Conservation (phyloP, 2,888 invertebrate species). For the Kryphioiulus occultus region DNA sequence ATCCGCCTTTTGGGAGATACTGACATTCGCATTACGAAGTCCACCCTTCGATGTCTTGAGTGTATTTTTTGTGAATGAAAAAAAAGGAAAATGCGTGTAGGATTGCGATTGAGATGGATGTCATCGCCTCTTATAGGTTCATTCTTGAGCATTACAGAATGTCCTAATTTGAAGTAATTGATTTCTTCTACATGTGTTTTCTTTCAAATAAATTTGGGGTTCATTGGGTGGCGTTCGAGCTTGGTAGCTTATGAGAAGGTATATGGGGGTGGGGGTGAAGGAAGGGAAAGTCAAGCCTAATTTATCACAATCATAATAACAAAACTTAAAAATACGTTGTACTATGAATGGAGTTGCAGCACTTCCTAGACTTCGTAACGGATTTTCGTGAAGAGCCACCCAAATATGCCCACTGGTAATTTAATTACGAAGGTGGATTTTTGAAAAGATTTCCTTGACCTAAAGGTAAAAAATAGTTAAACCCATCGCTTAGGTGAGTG, state of each 20-base stretch:
- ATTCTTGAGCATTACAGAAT: not conserved
- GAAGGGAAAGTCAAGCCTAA: not conserved
- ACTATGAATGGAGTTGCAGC: not conserved
- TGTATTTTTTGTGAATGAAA: slow-evolving; percentile 28
- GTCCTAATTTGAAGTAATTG: slow-evolving; percentile 40
- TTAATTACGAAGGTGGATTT: slow-evolving; percentile 33
- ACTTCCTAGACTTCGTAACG: slow-evolving; percentile 33
- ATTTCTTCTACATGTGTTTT: not conserved
- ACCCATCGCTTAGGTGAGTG: not conserved
- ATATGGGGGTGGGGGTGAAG: not conserved
- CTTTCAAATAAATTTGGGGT: not conserved
- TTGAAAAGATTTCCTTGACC: slow-evolving; percentile 36
- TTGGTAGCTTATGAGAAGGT: not conserved
- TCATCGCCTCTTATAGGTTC: slow-evolving; percentile 20
- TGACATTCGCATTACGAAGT: not conserved
- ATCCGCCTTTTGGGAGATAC: slow-evolving; percentile 37
- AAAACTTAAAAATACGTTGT: slow-evolving; percentile 8
- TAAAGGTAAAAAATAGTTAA: slow-evolving; percentile 30
- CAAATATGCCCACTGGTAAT: slow-evolving; percentile 36
- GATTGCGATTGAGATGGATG: slow-evolving; percentile 1
- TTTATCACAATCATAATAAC: slow-evolving; percentile 12
- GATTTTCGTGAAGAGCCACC: slow-evolving; percentile 31
- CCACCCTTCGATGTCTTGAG: not conserved
- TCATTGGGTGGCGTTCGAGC: slow-evolving; percentile 1
- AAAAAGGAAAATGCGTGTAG: not conserved